phyloP scores from a whole-genome alignment of 2,888 invertebrate species.

The Lithosia quadra region DNA sequence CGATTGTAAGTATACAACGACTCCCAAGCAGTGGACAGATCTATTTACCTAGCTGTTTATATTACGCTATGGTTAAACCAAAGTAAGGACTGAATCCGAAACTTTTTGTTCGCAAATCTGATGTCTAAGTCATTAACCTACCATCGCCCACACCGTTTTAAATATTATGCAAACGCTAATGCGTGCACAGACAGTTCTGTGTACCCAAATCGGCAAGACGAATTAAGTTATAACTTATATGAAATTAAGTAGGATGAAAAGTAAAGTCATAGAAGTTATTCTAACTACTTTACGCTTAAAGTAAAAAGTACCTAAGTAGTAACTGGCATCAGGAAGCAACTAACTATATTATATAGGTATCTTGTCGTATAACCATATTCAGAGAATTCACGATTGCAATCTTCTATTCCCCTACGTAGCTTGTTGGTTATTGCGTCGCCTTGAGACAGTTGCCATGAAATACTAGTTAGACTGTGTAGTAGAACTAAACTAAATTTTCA shows the following conservation, averaged over 20 bases:
- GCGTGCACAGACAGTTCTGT: too few relatives aligned
- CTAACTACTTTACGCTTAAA: not conserved
- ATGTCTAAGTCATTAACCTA: not conserved
- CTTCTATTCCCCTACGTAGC: conserved; percentile 14
- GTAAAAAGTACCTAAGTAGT: not conserved
- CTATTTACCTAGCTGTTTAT: not conserved
- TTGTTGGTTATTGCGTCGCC: conserved; percentile 15
- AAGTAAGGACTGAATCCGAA: not conserved
- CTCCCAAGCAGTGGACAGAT: not conserved
- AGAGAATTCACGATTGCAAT: conserved; percentile 10
- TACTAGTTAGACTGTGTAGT: not conserved
- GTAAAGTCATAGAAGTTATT: not conserved
- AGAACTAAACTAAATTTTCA: not conserved
- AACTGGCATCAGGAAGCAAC: not conserved
- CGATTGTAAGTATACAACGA: too few relatives aligned
- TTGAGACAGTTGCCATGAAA: conserved; percentile 9
- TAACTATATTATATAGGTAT: not conserved
- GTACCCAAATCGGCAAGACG: too few relatives aligned
- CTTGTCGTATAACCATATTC: conserved; percentile 15
- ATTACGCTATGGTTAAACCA: not conserved
- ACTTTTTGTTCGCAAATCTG: not conserved
- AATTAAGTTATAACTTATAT: not conserved
- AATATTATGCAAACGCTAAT: not conserved
- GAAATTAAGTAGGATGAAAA: not conserved
- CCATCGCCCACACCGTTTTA: not conserved